Conservation (phyloP, 2,113 vertebrate genomes). For the Aviceda subcristata region DNA sequence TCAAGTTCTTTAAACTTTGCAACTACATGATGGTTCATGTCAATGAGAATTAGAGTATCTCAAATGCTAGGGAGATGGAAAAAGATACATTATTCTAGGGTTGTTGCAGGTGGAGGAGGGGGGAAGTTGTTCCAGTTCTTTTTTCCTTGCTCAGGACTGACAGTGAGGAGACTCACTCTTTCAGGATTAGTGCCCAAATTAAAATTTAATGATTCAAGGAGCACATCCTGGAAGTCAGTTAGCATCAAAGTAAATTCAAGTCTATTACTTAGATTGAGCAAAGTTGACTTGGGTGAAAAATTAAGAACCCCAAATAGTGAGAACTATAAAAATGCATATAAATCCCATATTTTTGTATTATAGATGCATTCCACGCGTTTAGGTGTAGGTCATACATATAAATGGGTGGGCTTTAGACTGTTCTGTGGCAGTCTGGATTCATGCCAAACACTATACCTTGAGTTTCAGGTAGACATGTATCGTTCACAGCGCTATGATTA, state of each 20-base stretch:
- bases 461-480: neutral
- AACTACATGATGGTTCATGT: fast-evolving
- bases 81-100: neutral
- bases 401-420: neutral
- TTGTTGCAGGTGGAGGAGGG: neutral
- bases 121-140: neutral
- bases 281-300: neutral
- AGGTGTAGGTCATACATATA: neutral
- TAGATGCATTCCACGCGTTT: neutral
- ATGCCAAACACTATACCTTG: neutral
- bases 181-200: neutral
- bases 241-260: neutral
- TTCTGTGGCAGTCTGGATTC: neutral
- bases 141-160: neutral
- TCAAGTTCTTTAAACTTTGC: neutral
- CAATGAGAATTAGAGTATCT: neutral
- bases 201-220: neutral
- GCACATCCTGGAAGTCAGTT: neutral
- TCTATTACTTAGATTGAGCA: neutral
- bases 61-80: neutral
- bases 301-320: fast-evolving
- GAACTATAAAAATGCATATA: neutral
- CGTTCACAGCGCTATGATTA: neutral
- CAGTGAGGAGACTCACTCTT: neutral
- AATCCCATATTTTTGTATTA: neutral